These are phyloP conservation scores for Pandemis corylana DNA, from an alignment of 2,888 invertebrate genomes.

Conservation along the genomic window DNA sequence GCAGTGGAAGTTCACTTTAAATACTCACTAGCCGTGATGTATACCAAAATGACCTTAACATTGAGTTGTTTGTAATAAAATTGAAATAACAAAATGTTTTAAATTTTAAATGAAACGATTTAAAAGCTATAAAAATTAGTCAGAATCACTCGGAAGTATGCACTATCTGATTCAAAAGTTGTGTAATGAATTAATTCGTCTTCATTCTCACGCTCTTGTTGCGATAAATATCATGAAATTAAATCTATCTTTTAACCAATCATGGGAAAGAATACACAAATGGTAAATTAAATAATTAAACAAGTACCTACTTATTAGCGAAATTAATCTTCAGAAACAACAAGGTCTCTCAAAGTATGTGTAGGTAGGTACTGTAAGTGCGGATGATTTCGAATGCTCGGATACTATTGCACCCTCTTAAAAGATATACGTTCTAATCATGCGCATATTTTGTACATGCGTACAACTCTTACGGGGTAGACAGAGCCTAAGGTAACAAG, in stretches of 20 bases:
- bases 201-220: conserved; percentile 21
- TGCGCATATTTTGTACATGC: too few species aligned
- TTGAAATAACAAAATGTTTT: conserved; percentile 21
- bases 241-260: conserved; percentile 5
- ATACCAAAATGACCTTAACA: conserved; percentile 22
- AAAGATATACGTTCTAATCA: too few species aligned
- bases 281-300: background rate
- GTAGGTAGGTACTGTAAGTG: too few species aligned
- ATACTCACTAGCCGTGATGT: background rate
- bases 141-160: conserved; percentile 8
- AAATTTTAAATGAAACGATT: conserved; percentile 27
- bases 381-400: too few species aligned
- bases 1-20: too few species aligned
- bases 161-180: conserved; percentile 12
- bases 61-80: conserved; percentile 31
- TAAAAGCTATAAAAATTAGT: conserved; percentile 21
- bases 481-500: too few species aligned
- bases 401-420: too few species aligned
- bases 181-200: conserved; percentile 11
- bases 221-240: conserved; percentile 6
- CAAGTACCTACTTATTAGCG: background rate
- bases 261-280: background rate
- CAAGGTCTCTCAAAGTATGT: background rate
- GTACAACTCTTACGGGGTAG: too few species aligned
- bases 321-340: background rate